phyloP scores from a whole-genome alignment of 2,113 vertebrate genomes.

The Cepphus grylle region DNA sequence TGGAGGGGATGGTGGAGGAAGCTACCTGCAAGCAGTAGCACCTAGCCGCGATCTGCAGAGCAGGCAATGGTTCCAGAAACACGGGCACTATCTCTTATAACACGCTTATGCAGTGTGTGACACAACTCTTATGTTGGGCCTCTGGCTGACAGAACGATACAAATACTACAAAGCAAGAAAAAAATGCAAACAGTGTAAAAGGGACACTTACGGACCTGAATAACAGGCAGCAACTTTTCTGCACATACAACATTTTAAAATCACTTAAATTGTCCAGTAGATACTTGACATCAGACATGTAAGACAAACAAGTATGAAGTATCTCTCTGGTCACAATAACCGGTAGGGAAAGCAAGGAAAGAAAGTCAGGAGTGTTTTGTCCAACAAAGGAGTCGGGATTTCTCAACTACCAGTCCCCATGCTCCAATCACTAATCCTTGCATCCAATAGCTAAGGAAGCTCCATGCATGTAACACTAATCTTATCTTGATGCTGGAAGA shows the following conservation, averaged over 20 bases:
- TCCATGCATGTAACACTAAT: not conserved
- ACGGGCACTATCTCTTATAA: rapidly evolving
- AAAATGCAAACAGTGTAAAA: not conserved
- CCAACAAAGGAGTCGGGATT: not conserved
- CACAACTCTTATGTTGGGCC: not conserved
- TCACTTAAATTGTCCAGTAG: not conserved
- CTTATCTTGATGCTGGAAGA: slow-evolving; percentile 1
- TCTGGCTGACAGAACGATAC: not conserved
- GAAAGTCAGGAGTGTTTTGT: not conserved
- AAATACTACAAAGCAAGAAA: not conserved
- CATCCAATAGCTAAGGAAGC: not conserved
- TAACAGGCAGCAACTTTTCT: not conserved
- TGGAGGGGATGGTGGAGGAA: not conserved
- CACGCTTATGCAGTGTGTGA: not conserved
- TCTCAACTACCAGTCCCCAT: not conserved
- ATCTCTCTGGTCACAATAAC: not conserved
- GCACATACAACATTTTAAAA: not conserved
- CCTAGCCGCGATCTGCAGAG: rapidly evolving
- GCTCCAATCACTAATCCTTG: not conserved
- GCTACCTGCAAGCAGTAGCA: not conserved
- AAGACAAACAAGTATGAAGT: not conserved
- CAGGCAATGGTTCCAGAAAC: not conserved
- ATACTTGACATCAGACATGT: not conserved
- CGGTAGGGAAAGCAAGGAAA: not conserved
- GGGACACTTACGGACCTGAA: not conserved